Base-by-base conservation (phyloP, 2,888 invertebrate genomes). In the Marasmarcha lunaedactyla region DNA sequence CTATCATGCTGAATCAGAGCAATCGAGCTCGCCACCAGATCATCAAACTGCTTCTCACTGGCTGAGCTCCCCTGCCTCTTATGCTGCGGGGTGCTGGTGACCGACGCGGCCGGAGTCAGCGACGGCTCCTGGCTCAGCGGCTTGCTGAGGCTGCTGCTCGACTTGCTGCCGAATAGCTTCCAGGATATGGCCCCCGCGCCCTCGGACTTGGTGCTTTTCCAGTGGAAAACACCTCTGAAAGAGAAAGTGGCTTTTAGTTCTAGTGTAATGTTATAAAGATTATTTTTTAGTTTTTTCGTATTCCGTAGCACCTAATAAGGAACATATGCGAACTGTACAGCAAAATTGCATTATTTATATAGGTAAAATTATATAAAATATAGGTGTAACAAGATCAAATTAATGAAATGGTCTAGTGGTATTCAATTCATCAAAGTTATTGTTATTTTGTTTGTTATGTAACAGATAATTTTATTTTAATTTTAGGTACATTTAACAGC, bases 1-100 rank as follows among this genome's bases (percentile, higher is more conserved):
- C 87, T 78, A 52, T 89, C 87, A 66, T 90, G 87, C 55, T 90
- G 89, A 52, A 91, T 91, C 40, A 91, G 71, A 9, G 90, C 91
- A 39, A 89, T 86, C 15, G 90, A 90, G 52, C 90, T 90, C 33
- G 89, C 89, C 11, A 90, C 87, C 14, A 88, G 78, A 54, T 87
- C 86, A 44, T 86, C 85, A 48, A 84, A 84, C 59, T 84, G 84
- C 56, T 84, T 84, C 58, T 83, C 84, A 47, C 84, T 84, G 15
- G 84, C 78, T 0, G 84, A 81, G 41, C 84, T 84, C 5, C 74
- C 81, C 49, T 84, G 81, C 41, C 81, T 55, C 53, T 65, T 71
- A 46, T 74, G 77, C 36, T 76, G 66, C 4, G 79, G 77, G 37
- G 87, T 74, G 47, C 74, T 69, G 1, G 69, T 61, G 1, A 63